Conservation (phyloP, 2,113 vertebrate genomes). For the Lepus americanus region DNA sequence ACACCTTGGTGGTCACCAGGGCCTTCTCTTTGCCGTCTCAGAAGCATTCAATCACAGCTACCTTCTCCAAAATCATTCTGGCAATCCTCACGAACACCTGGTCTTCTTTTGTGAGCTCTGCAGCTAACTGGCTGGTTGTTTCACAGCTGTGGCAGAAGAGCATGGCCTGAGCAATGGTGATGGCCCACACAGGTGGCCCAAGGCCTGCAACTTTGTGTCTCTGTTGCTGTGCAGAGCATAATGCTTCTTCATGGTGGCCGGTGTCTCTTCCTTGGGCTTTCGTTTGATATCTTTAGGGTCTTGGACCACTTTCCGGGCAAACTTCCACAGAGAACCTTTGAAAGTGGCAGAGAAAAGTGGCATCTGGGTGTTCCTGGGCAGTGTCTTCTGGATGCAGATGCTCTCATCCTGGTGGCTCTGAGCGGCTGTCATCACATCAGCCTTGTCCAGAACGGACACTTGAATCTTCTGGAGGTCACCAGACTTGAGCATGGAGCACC, state of each 20-base stretch:
- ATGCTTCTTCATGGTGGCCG: conserved; percentile 98
- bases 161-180: conserved; percentile 96
- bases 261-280: conserved; percentile 96
- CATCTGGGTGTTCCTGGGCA: conserved; percentile 95
- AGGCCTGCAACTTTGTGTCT: conserved; percentile 95
- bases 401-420: conserved; percentile 98
- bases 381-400: conserved; percentile 96
- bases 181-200: conserved; percentile 93
- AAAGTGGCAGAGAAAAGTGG: conserved; percentile 98
- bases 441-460: conserved; percentile 97
- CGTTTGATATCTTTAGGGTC: conserved; percentile 97
- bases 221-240: conserved; percentile 92
- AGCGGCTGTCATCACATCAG: conserved; percentile 96
- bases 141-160: conserved; percentile 92
- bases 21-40: conserved; percentile 96
- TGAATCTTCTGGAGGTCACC: conserved; percentile 96
- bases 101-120: conserved; percentile 91
- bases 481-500: conserved; percentile 94
- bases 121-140: conserved; percentile 91
- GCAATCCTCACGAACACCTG: conserved; percentile 96
- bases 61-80: conserved; percentile 96
- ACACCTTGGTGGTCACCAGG: conserved; percentile 97
- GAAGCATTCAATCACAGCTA: conserved; percentile 94
- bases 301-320: conserved; percentile 94
- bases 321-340: conserved; percentile 96